Percentiles rank a stretch among this genome's conserved stretches.
Evolutionary conservation across 2,113 vertebrate genomes (phyloP).

Genomic region (Macquaria australasica): DNA sequence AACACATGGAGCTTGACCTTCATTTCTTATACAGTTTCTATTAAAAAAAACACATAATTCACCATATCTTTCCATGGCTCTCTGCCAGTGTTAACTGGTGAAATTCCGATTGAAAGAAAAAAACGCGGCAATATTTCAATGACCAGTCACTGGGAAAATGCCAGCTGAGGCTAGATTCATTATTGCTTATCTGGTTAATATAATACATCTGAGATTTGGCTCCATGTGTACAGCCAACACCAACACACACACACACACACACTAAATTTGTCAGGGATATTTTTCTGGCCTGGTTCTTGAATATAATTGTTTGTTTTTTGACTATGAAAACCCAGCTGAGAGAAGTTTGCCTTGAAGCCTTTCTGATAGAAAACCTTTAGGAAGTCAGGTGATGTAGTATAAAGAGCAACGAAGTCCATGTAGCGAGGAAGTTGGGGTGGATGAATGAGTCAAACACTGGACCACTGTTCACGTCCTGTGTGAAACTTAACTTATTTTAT

Average conservation of each 20-base stretch:
- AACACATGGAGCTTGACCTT: slow-evolving; percentile 58
- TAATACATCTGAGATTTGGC: neutral
- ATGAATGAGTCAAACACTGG: too few relatives aligned
- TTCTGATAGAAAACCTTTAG: too few relatives aligned
- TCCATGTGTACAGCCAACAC: neutral
- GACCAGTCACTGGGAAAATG: neutral
- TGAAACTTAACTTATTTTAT: too few relatives aligned
- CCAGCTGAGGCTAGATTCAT: slow-evolving; percentile 8
- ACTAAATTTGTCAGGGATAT: neutral
- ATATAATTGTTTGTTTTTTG: neutral
- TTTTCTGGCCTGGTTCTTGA: neutral
- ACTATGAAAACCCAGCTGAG: neutral
- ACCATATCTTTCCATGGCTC: slow-evolving; percentile 9
- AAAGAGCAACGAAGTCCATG: too few relatives aligned
- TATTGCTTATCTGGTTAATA: neutral
- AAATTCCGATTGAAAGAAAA: slow-evolving; percentile 12
- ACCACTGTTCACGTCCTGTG: too few relatives aligned
- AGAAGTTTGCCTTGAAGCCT: too few relatives aligned
- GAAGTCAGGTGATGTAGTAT: too few relatives aligned
- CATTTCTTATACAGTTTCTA: slow-evolving; percentile 15
- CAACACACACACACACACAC: neutral
- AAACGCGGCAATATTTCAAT: slow-evolving; percentile 23
- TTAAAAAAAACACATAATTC: slow-evolving; percentile 18
- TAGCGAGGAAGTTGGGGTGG: too few relatives aligned
- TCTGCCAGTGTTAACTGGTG: slow-evolving; percentile 7